Conservation (phyloP, 2,888 invertebrate species). For the Thelaira solivaga region DNA sequence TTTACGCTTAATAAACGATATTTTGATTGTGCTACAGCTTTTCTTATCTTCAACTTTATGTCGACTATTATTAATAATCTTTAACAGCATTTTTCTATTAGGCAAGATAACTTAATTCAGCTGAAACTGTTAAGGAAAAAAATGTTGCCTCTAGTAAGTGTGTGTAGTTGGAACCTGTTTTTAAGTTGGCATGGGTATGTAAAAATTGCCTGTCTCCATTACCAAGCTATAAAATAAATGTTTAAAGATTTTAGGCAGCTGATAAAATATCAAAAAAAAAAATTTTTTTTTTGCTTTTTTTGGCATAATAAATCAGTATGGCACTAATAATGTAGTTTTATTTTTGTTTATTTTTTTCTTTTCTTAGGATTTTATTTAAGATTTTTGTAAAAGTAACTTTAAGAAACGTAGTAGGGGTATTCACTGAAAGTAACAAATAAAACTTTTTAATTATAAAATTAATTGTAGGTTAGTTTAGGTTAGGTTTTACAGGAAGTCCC, state of each 20-base stretch:
- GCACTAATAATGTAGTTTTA: conserved; percentile 28
- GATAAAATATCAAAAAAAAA: conserved; percentile 49
- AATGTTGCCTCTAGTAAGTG: no score
- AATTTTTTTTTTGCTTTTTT: conserved; percentile 4
- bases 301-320: conserved; percentile 57
- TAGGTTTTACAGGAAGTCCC: no score
- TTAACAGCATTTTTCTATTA: conserved; percentile 57
- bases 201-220: conserved; percentile 34
- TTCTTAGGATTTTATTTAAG: background rate
- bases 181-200: background rate
- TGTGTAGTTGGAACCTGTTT: conserved; percentile 34
- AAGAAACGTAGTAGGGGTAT: background rate
- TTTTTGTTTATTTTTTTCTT: background rate
- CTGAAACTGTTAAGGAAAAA: conserved; percentile 14
- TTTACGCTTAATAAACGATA: conserved; percentile 24
- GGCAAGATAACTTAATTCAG: conserved; percentile 56
- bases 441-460: no score
- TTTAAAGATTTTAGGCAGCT: conserved; percentile 49
- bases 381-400: background rate
- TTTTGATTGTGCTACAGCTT: conserved; percentile 12
- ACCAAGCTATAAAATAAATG: conserved; percentile 55
- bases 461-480: no score
- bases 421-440: background rate
- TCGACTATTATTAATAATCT: conserved; percentile 45
- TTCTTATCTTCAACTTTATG: conserved; percentile 15